A percentile compares a stretch with the other conserved stretches of the same genome.
Conservation (phyloP, 2,113 vertebrate species). For the Glareola pratincola region DNA sequence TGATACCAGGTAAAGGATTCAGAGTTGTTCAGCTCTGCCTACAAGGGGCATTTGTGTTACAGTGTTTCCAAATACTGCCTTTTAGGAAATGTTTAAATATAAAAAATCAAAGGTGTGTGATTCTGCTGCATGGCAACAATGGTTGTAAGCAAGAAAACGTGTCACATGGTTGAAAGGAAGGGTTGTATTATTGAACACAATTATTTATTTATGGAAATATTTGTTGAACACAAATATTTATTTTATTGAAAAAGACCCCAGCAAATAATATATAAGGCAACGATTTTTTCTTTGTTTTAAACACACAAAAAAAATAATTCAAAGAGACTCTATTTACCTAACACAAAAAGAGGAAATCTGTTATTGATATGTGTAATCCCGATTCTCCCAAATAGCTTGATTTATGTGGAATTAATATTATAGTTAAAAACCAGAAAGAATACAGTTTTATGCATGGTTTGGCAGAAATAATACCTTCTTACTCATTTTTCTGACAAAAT, state of each 20-base stretch:
- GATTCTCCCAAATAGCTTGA: background rate
- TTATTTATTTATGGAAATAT: background rate
- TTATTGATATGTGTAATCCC: background rate
- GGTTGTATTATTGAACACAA: background rate
- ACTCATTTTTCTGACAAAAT: conserved; percentile 28
- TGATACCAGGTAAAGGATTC: background rate
- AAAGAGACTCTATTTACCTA: background rate
- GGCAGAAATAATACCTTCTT: conserved; percentile 51
- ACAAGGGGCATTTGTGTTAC: background rate
- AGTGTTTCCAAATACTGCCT: background rate
- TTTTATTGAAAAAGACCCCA: background rate
- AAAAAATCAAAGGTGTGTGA: background rate
- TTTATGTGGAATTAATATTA: background rate
- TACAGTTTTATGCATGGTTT: conserved; percentile 44
- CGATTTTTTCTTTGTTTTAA: background rate
- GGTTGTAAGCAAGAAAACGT: background rate
- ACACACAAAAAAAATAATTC: background rate
- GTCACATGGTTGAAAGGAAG: background rate
- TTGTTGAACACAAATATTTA: background rate
- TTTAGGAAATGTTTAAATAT: background rate
- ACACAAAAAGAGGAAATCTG: background rate
- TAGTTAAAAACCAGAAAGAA: background rate
- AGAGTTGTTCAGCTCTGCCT: background rate
- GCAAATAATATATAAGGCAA: background rate
- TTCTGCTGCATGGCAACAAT: background rate